Evolutionary conservation across 2,888 invertebrate genomes (phyloP).

Genomic region (Dasypolia templi): DNA sequence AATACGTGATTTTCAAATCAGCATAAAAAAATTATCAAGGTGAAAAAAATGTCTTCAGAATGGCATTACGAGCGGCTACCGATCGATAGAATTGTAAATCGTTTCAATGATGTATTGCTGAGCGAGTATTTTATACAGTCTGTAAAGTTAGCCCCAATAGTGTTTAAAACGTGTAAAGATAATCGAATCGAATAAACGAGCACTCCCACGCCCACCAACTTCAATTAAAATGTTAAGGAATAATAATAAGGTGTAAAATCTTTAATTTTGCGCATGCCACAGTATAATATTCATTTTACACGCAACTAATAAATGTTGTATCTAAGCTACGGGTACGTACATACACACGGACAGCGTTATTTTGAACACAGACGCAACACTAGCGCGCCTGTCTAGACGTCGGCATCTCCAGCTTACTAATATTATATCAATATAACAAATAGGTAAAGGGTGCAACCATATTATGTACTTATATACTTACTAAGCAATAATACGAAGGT

Average conservation of each 20-base stretch:
- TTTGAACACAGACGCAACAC: constrained; percentile 61
- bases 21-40: constrained; percentile 82
- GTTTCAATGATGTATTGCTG: constrained; percentile 75
- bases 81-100: constrained; percentile 87
- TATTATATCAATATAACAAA: constrained; percentile 50
- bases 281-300: constrained; percentile 75
- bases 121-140: constrained; percentile 61
- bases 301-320: constrained; percentile 73
- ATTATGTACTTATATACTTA: constrained; percentile 19
- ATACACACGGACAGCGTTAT: constrained; percentile 51
- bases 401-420: constrained; percentile 57
- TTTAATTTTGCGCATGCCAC: constrained; percentile 83
- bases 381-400: constrained; percentile 66
- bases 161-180: constrained; percentile 61
- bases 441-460: constrained; percentile 39
- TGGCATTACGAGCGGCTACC: constrained; percentile 78
- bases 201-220: constrained; percentile 66
- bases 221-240: constrained; percentile 73
- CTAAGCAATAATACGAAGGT: constrained; percentile 21
- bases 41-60: constrained; percentile 84
- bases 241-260: constrained; percentile 80
- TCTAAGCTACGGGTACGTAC: constrained; percentile 52
- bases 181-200: constrained; percentile 52
- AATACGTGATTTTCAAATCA: constrained; percentile 73
- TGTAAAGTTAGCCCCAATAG: constrained; percentile 42